These are phyloP conservation scores for Scaptomyza flava DNA, from an alignment of 2,888 invertebrate genomes.

Conservation along the genomic window DNA sequence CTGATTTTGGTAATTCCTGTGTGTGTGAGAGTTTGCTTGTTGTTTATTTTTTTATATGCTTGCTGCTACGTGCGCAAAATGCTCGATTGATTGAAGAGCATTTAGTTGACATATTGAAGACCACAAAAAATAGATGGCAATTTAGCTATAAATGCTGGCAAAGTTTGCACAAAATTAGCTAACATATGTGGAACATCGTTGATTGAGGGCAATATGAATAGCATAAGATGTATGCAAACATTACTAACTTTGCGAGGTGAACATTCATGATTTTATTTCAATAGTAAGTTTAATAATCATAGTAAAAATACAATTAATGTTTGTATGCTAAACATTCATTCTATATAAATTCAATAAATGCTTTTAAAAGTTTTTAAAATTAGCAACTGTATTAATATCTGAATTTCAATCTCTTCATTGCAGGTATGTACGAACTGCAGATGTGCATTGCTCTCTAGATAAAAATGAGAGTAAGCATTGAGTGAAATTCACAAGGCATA, in stretches of 20 bases:
- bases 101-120: slow-evolving; percentile 47
- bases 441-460: neutral
- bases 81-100: slow-evolving; percentile 44
- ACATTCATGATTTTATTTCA: neutral
- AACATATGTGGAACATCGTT: slow-evolving; percentile 35
- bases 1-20: slow-evolving; percentile 62
- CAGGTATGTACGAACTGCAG: slow-evolving; percentile 43
- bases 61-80: slow-evolving; percentile 65
- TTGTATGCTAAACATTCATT: too few species aligned
- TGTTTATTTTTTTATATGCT: slow-evolving; percentile 13
- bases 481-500: slow-evolving; percentile 17
- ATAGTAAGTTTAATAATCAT: too few species aligned
- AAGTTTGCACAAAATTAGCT: slow-evolving; percentile 35
- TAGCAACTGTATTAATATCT: neutral
- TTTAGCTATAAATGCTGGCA: slow-evolving; percentile 18
- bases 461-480: slow-evolving; percentile 13
- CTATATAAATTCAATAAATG: too few species aligned
- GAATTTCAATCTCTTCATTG: slow-evolving; percentile 21
- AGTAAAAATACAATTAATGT: too few species aligned
- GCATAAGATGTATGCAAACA: neutral
- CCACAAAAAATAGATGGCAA: slow-evolving; percentile 6
- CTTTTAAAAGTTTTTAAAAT: neutral
- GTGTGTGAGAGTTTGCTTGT: slow-evolving; percentile 16
- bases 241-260: neutral
- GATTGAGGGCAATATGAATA: slow-evolving; percentile 20